These are phyloP conservation scores for Penaeus monodon DNA, from an alignment of 2,888 invertebrate species.

Conservation along the genomic window DNA sequence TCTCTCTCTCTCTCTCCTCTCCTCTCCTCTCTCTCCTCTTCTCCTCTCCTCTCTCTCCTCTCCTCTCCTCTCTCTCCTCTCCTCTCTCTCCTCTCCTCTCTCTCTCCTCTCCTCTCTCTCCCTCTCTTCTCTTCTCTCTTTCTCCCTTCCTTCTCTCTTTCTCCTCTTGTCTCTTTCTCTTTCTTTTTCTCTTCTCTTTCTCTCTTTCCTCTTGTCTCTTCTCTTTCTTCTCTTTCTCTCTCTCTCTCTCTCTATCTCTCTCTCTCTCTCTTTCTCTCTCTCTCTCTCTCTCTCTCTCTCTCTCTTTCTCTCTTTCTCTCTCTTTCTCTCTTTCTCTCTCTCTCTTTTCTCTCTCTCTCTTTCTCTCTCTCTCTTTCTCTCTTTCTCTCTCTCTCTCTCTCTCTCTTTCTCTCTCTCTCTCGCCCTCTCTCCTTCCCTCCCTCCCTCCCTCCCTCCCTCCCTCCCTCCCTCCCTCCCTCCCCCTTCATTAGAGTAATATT, in stretches of 20 bases:
- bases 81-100: neutral
- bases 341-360: neutral
- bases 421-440: no score
- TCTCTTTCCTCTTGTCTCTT: neutral
- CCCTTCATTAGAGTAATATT: no score
- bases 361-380: no score
- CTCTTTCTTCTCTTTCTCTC: neutral
- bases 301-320: neutral
- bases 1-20: neutral
- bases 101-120: neutral
- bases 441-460: no score
- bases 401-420: no score
- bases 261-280: neutral
- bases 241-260: neutral
- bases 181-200: neutral
- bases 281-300: neutral
- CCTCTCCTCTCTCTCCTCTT: neutral
- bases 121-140: neutral
- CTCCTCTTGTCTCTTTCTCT: neutral
- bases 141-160: neutral
- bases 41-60: neutral
- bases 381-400: no score
- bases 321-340: neutral
- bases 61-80: neutral
- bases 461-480: no score